A percentile compares a stretch with the other conserved stretches of the same genome.
phyloP scores from a whole-genome alignment of 2,888 invertebrate species.

The Acrobasis consociella region DNA sequence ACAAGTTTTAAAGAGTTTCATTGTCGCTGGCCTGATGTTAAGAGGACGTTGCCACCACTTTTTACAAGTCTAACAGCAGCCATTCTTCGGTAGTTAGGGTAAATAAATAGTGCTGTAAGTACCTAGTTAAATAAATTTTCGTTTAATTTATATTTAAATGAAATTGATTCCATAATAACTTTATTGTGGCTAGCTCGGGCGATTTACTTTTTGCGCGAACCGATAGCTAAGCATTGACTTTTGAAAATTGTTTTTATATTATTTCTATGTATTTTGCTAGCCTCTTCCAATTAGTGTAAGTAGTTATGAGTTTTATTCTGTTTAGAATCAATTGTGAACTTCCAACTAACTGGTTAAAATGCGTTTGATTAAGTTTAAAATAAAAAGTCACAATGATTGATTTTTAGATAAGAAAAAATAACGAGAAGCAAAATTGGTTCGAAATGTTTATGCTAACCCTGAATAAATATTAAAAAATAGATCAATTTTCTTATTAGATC shows the following conservation, averaged over 20 bases:
- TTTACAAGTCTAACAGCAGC: neutral
- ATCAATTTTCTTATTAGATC: no score
- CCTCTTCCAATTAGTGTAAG: neutral
- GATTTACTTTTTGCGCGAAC: neutral
- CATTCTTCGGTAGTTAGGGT: constrained; percentile 1
- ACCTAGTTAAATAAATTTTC: constrained; percentile 8
- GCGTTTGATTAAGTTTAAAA: no score
- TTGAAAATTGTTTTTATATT: neutral
- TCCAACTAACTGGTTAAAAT: no score
- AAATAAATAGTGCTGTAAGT: neutral
- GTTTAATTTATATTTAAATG: constrained; percentile 5
- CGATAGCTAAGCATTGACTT: neutral
- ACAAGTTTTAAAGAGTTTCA: constrained; percentile 26
- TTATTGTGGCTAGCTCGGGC: neutral
- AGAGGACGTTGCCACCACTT: constrained; percentile 13
- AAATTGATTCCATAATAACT: constrained; percentile 3
- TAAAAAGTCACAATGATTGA: no score
- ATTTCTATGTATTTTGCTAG: neutral
- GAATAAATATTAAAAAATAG: no score
- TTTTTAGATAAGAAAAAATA: no score
- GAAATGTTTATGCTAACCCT: no score
- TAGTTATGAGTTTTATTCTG: no score
- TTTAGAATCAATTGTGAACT: no score
- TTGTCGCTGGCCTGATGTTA: constrained; percentile 9
- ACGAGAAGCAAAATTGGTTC: no score